phyloP scores from a whole-genome alignment of 2,888 invertebrate genomes.

The Sialis lutaria region DNA sequence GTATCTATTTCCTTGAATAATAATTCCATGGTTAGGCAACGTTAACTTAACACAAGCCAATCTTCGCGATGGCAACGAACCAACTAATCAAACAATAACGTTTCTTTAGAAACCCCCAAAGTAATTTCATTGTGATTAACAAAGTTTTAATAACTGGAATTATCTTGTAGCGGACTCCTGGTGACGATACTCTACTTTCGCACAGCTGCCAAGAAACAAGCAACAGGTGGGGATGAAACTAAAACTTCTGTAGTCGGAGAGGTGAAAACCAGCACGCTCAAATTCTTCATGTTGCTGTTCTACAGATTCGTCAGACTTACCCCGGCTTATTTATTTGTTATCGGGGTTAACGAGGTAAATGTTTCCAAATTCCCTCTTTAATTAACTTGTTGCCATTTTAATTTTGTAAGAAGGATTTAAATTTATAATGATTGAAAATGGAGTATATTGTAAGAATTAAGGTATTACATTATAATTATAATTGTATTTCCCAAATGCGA shows the following conservation, averaged over 20 bases:
- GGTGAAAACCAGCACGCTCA: slow-evolving; percentile 19
- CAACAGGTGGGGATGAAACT: slow-evolving; percentile 17
- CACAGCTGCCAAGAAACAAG: slow-evolving; percentile 35
- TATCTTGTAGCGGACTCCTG: slow-evolving; percentile 40
- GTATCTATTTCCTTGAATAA: no score
- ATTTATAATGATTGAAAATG: no score
- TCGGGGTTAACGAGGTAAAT: slow-evolving; percentile 50
- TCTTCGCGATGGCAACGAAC: no score
- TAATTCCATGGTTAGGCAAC: no score
- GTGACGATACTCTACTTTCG: slow-evolving; percentile 55
- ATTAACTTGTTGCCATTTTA: no score
- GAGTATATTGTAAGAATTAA: no score
- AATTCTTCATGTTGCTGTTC: slow-evolving; percentile 33
- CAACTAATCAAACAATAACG: no score
- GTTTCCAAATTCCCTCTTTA: no score
- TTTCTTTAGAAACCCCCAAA: not conserved
- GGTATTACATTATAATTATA: no score
- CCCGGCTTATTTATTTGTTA: slow-evolving; percentile 65
- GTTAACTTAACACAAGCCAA: no score
- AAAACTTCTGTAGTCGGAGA: slow-evolving; percentile 9
- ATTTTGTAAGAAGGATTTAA: no score
- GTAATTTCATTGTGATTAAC: not conserved
- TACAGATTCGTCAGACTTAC: slow-evolving; percentile 59
- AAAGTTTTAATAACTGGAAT: not conserved
- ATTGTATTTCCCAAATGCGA: no score